Conservation (phyloP, 1,140 invertebrate species). For the Lordiphosa mommai region DNA sequence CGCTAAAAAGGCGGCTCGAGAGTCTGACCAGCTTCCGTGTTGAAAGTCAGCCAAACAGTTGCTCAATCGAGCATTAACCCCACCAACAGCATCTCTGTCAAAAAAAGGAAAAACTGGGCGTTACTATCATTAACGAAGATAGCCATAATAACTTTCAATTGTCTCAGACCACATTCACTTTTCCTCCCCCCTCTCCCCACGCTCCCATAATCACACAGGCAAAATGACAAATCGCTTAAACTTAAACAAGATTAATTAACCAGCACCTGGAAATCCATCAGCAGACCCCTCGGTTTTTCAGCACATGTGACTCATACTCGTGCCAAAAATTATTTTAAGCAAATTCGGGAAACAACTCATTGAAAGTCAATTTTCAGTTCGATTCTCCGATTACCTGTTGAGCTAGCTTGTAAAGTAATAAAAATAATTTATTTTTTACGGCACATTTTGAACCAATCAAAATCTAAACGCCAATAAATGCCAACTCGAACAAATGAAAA, state of each 20-base stretch:
- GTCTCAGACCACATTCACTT: slow-evolving; percentile 63
- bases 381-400: slow-evolving; percentile 35
- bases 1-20: slow-evolving; percentile 28
- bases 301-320: neutral
- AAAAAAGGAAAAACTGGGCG: slow-evolving; percentile 44
- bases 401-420: slow-evolving; percentile 31
- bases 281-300: slow-evolving; percentile 19
- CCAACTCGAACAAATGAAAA: slow-evolving; percentile 45
- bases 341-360: slow-evolving; percentile 22
- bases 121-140: slow-evolving; percentile 67
- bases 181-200: slow-evolving; percentile 42
- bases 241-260: slow-evolving; percentile 70
- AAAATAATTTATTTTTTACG: slow-evolving; percentile 55
- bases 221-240: slow-evolving; percentile 67
- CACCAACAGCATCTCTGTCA: slow-evolving; percentile 17
- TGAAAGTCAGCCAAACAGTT: slow-evolving; percentile 62
- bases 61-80: slow-evolving; percentile 68
- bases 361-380: slow-evolving; percentile 23
- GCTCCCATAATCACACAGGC: neutral
- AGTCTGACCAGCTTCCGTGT: slow-evolving; percentile 52
- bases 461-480: slow-evolving; percentile 66
- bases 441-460: slow-evolving; percentile 60
- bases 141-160: slow-evolving; percentile 68
- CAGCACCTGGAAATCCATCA: slow-evolving; percentile 42
- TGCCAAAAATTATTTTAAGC: slow-evolving; percentile 7